A percentile compares a stretch with the other conserved stretches of the same genome.
These are phyloP conservation scores for Labia minor DNA, from an alignment of 2,888 invertebrate genomes.

Conservation along the genomic window DNA sequence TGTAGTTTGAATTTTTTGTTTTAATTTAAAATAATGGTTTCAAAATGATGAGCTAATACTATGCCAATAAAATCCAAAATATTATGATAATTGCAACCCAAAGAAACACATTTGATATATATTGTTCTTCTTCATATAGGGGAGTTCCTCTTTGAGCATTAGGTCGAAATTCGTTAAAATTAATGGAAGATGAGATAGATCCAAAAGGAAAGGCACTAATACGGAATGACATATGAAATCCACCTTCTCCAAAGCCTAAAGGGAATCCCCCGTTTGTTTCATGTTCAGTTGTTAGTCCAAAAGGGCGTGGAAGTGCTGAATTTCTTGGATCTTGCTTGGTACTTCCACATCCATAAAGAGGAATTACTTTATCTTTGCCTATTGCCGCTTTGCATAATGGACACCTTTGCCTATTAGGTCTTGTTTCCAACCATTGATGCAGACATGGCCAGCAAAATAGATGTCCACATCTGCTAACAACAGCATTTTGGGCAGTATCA, in stretches of 20 bases:
- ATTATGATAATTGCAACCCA: slow-evolving; percentile 87
- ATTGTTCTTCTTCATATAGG: slow-evolving; percentile 86
- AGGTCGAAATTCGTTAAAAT: slow-evolving; percentile 76
- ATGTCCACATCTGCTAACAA: slow-evolving; percentile 97
- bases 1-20: too few relatives aligned
- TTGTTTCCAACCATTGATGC: slow-evolving; percentile 93
- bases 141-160: slow-evolving; percentile 65
- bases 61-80: slow-evolving; percentile 84
- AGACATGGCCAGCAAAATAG: slow-evolving; percentile 96
- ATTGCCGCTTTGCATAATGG: slow-evolving; percentile 99
- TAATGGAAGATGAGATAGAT: slow-evolving; percentile 89
- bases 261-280: slow-evolving; percentile 66
- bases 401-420: slow-evolving; percentile 84
- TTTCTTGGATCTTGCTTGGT: slow-evolving; percentile 64
- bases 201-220: slow-evolving; percentile 98
- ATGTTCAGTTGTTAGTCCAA: slow-evolving; percentile 87
- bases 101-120: slow-evolving; percentile 83
- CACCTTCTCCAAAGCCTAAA: slow-evolving; percentile 81
- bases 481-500: slow-evolving; percentile 95
- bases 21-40: too few relatives aligned
- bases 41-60: slow-evolving; percentile 32
- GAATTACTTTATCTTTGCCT: slow-evolving; percentile 94
- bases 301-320: slow-evolving; percentile 83
- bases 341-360: slow-evolving; percentile 88
- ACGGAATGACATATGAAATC: slow-evolving; percentile 95